These are phyloP conservation scores for Bos taurus DNA, from an alignment of 2,113 vertebrate species.

Conservation along the genomic window ARS-UCD2.0 NC_037351.1:30888001-30888500, in stretches of 20 bases:
- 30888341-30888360: not conserved
- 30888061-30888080: not conserved
- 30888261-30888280: not conserved
- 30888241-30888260: slow-evolving; percentile 32
- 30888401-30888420: slow-evolving; percentile 54
- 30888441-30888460: not conserved
- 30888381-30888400: slow-evolving; percentile 27
- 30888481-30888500: not conserved
- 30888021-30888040: not conserved
- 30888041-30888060: slow-evolving; percentile 17
- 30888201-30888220: not conserved
- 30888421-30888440: slow-evolving; percentile 56
- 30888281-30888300: not conserved
- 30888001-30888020: not conserved
- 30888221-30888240: not conserved
- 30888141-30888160: slow-evolving; percentile 22
- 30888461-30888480: slow-evolving; percentile 43
- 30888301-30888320: not conserved
- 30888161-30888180: not conserved
- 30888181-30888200: not conserved
- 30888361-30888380: not conserved
- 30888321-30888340: not conserved
- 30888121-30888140: not conserved
- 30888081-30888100: slow-evolving; percentile 7
- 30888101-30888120: slow-evolving; percentile 1